phyloP scores from a whole-genome alignment of 1,140 invertebrate species.

The Drosophila albomicans region DNA sequence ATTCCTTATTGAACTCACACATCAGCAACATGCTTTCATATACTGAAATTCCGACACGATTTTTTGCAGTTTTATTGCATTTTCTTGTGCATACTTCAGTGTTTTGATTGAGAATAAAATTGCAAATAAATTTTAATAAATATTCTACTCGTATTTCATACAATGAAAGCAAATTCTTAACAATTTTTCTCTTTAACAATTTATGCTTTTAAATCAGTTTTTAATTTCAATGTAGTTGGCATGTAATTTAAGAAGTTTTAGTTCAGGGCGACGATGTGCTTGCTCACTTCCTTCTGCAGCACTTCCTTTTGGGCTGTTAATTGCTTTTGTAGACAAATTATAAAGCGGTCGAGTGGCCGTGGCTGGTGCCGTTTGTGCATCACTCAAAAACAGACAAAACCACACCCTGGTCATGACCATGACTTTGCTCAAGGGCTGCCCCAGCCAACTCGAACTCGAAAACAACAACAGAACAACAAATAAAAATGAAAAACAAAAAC shows the following conservation, averaged over 20 bases:
- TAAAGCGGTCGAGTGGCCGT: slow-evolving; percentile 58
- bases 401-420: slow-evolving; percentile 66
- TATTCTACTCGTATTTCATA: not conserved
- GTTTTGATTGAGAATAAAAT: not conserved
- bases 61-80: slow-evolving; percentile 7
- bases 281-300: slow-evolving; percentile 11
- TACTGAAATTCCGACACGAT: not conserved
- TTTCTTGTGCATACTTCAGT: not conserved
- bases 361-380: slow-evolving; percentile 36
- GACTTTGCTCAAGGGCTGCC: slow-evolving; percentile 51
- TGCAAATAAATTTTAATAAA: not conserved
- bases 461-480: slow-evolving; percentile 10
- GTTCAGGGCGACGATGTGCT: slow-evolving; percentile 17
- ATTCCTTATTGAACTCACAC: not conserved
- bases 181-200: not conserved
- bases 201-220: not conserved
- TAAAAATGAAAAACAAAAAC: slow-evolving; percentile 11
- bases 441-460: slow-evolving; percentile 14
- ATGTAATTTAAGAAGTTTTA: slow-evolving; percentile 1
- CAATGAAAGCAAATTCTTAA: not conserved
- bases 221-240: not conserved
- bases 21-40: not conserved
- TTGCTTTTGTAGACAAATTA: slow-evolving; percentile 83
- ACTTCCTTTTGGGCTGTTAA: slow-evolving; percentile 61
- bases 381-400: slow-evolving; percentile 81